Evolutionary conservation across 2,888 invertebrate genomes (phyloP), one percentile per base, ranked within the genome.

Genomic region (Sinohyriopsis cumingii): DNA sequence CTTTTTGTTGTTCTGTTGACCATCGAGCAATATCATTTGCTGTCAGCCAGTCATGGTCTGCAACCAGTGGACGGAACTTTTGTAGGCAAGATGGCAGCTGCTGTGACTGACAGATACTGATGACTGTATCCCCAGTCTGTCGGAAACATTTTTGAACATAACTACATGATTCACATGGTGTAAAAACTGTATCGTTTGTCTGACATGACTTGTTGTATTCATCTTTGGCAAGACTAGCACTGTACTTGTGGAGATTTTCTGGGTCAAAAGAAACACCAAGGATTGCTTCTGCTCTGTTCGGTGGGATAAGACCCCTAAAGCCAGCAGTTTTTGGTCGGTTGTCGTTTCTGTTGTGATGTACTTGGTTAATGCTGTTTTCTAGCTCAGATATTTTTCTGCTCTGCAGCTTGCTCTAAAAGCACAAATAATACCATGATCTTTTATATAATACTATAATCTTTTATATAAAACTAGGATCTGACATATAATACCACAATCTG

Each of bases 131-230:
- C 0, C 87, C 88, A 53, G 86, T 80, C 65, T 85, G 83, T 22
- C 84, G 76, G 66, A 89, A 81, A 77, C 82, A 83, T 61, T 80
- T 83, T 80, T 90, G 90, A n/a, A 88, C 87, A 20, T 84, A 67
- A 59, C 83, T 81, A 77, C 90, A 90, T 0, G 87, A 81, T 68
- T 89, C 89, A 81, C 90, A 90, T 7, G 90, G 89, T 1, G 88
- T 85, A 79, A 90, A 89, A 0, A 88, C 87, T 5, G 90, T 89
- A 72, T 90, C 90, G 20, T 81, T 76, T n/a, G 90, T 90, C 81
- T 90, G 90, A 64, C 83, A 82, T 20, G 86, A 82, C 78, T 90
- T 90, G 73, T 84, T 86, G 71, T 83, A 87, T 20, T 84, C 84
- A 66, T 89, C 89, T 69, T 76, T 74, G 5, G 84, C 81, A 19